Base-by-base conservation (phyloP, 1,140 invertebrate genomes). In the Trichoplusia ni region DNA sequence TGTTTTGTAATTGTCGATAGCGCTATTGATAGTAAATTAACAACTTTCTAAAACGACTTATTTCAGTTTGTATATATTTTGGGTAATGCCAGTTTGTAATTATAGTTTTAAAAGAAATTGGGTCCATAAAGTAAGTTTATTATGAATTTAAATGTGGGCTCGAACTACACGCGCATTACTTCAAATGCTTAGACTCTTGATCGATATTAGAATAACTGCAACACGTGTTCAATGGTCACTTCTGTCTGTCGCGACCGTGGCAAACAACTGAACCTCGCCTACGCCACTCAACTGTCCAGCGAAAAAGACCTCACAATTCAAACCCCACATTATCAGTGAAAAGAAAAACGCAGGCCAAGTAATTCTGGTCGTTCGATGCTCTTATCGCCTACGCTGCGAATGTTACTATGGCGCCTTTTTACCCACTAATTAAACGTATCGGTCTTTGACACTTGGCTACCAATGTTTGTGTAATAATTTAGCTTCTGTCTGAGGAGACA, bases 401-500 rank as follows among this genome's bases (percentile, higher is more conserved):
- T 61, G 68, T 68, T 70, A 58, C 67, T 59, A 69, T 77, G 79
- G 79, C 80, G 84, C 77, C 79, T 82, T 83, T 84, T 83, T 74
- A 79, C 80, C 73, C 75, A 82, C 82, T 84, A 87, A 87, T 87
- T 87, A 82, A 84, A 84, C 66, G 73, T 81, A 82, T 87, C 80
- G 84, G 84, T 85, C 84, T 85, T 84, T 84, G 84, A 87, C 82
- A 81, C 75, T 46, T 63, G 54, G 51, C 47, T 73, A 53, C 72
- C 63, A 72, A 65, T 81, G 71, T 76, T 82, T 79, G 72, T 65
- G 75, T 51, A 69, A 72, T 68, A 64, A 71, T 59, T 81, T 75
- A 75, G 77, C 60, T 71, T 51, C 33, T 68, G 18, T 56, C 25
- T 35, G 47, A n/a, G n/a, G n/a, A 47, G 25, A 51, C 37, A 56